phyloP scores from a whole-genome alignment of 2,113 vertebrate species.

The Neofelis nebulosa region DNA sequence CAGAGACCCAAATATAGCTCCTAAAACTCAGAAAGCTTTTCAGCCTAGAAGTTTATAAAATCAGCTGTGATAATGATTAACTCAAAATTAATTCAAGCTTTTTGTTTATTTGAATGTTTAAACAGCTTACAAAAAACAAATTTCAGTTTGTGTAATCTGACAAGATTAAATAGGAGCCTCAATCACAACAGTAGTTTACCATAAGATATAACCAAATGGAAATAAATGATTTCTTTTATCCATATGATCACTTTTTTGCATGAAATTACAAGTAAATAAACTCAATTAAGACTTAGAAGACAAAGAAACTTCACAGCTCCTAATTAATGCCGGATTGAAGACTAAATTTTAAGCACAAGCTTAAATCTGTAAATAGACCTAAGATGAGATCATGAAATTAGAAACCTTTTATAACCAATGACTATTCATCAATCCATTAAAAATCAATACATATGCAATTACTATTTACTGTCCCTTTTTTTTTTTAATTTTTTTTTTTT shows the following conservation, averaged over 20 bases:
- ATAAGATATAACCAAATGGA: constrained; percentile 20
- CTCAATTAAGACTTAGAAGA: constrained; percentile 21
- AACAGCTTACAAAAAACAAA: constrained; percentile 35
- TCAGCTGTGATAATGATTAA: constrained; percentile 10
- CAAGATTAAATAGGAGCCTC: constrained; percentile 38
- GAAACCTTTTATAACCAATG: constrained; percentile 25
- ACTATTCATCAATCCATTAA: constrained; percentile 19
- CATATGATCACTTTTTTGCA: background rate
- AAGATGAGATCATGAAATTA: constrained; percentile 15
- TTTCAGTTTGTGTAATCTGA: constrained; percentile 48
- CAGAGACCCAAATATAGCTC: constrained; percentile 10
- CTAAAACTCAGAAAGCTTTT: constrained; percentile 37
- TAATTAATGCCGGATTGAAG: constrained; percentile 49
- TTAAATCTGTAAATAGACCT: constrained; percentile 26
- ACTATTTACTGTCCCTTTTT: background rate
- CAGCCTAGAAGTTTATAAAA: constrained; percentile 42
- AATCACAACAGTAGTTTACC: constrained; percentile 4
- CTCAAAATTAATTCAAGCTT: constrained; percentile 40
- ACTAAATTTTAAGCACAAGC: constrained; percentile 25
- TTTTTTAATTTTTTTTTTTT: too few species aligned
- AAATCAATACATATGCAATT: constrained; percentile 32
- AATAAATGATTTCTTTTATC: constrained; percentile 45
- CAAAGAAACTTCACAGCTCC: background rate
- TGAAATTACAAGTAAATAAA: constrained; percentile 40
- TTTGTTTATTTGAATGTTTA: background rate